These are phyloP conservation scores for Apostichopus japonicus DNA, from an alignment of 35 echinoderm and acorn worm genomes.

Conservation along the genomic window DNA sequence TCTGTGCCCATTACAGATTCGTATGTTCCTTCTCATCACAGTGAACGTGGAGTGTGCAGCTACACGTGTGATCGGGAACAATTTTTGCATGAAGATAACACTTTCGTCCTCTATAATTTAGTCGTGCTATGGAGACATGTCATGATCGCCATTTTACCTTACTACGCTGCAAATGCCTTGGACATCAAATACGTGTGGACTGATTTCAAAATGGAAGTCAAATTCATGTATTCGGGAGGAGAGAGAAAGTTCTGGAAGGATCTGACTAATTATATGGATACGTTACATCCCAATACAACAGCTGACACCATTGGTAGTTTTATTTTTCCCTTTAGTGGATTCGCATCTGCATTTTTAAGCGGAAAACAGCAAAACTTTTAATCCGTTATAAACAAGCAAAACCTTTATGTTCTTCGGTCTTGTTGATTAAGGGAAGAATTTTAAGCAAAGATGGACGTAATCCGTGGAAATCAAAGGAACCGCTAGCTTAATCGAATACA, in stretches of 20 bases:
- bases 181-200: slow-evolving; percentile 16
- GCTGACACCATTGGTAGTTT: neutral
- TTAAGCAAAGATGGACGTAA: too few species aligned
- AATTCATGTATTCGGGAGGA: neutral
- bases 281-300: slow-evolving; percentile 13
- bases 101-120: neutral
- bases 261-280: neutral
- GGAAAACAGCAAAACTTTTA: neutral
- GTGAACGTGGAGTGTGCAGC: neutral
- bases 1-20: neutral
- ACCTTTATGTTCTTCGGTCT: too few species aligned
- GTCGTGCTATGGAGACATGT: neutral
- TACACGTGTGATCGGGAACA: slow-evolving; percentile 11
- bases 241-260: slow-evolving; percentile 7
- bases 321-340: neutral
- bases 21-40: neutral
- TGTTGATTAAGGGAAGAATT: too few species aligned
- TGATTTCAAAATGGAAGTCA: neutral
- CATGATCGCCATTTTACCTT: slow-evolving; percentile 10
- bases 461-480: too few species aligned
- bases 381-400: neutral
- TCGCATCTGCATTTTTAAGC: neutral
- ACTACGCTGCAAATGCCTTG: neutral
- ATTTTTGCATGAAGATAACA: neutral
- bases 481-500: too few species aligned